Base-by-base conservation (phyloP, 2,888 invertebrate species). In the Boloria selene region DNA sequence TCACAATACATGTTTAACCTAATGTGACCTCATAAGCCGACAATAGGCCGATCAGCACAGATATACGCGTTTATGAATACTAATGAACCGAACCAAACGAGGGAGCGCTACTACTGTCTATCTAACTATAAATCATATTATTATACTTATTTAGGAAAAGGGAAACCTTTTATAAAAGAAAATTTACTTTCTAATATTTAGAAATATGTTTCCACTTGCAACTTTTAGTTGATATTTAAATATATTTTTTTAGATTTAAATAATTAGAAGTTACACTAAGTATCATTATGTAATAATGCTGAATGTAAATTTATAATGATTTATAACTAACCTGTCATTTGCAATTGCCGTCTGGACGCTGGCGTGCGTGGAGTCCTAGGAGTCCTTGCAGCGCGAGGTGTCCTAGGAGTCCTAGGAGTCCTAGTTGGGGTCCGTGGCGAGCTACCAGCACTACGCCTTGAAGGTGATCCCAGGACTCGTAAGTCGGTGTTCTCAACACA, bases 321-420 rank as follows among this genome's bases (percentile, higher is more conserved):
- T 47, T 26, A 4, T 26, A 51, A 86, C 87, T 83, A 73, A 90
- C 92, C 92, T 87, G 92, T 92, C 91, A 92, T 90, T 82, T 92
- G 92, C 78, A 92, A 85, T 84, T 92, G 92, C 82, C 92, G 86
- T 73, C 92, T 87, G 53, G 92, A 90, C 2, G 91, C 90, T 61
- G 92, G 91, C 60, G 90, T 90, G 69, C 89, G 83, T 4, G 90
- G 90, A 3, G 92, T 91, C 55, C 90, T 81, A 18, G 92, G 90
- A 0, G 92, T 91, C 42, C 88, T 83, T 2, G 91, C 82, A n/a
- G 90, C 88, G 52, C 86, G 80, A 54, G 79, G 79, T 7, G 80
- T 79, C 64, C 74, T 75, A 38, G 81, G 81, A n/a, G 82, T 79
- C 51, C 74, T 83, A 72, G 49, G 89, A 80, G 17, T 88, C 81